Evolutionary conservation across 1,140 invertebrate species (phyloP), one percentile per base, ranked within the genome.

Genomic region (Hylyphantes graminicola): DNA sequence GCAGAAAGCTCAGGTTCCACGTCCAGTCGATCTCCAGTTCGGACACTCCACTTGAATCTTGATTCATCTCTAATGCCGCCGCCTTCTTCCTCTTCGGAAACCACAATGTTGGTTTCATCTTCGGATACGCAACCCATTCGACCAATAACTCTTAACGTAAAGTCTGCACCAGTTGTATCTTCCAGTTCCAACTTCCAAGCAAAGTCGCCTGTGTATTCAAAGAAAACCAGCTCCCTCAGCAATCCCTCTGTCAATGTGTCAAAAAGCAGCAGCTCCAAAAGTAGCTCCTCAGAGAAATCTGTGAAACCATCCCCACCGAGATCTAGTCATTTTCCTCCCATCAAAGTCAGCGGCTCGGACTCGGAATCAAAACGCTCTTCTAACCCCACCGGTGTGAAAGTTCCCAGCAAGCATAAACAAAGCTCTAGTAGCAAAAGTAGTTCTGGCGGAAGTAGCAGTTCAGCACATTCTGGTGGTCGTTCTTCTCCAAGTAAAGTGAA

Each of bases 1-100:
- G 92, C 92, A 86, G 93, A 88, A 74, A 84, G 75, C 73, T 77
- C 85, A 68, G 88, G 87, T 59, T 82, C 82, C 17, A 6, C 73
- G 6, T 72, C 75, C 48, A 54, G 68, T 13, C 75, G 75, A 63
- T 85, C 85, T 17, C 85, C 85, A 35, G 78, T 85, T 5, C 57
- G 76, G 54, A 55, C 84, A 48, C 15, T 85, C 48, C 77, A 85
- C 70, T 85, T 85, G 65, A 85, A 73, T 68, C 59, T 86, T 9
- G 85, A 86, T 82, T 82, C 85, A 17, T 77, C 85, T 57, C 54
- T 86, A 21, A 86, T 86, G 85, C 74, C 87, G 21, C 86, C 83
- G 17, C 85, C 85, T 50, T 65, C 85, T 35, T 81, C 85, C 9
- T 61, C 80, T 19, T 83, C 79, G 35, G 85, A 64, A 79, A 50